Evolutionary conservation across 2,888 invertebrate species (phyloP), one percentile per base, ranked within the genome.

Genomic region (Therioaphis trifolii): DNA sequence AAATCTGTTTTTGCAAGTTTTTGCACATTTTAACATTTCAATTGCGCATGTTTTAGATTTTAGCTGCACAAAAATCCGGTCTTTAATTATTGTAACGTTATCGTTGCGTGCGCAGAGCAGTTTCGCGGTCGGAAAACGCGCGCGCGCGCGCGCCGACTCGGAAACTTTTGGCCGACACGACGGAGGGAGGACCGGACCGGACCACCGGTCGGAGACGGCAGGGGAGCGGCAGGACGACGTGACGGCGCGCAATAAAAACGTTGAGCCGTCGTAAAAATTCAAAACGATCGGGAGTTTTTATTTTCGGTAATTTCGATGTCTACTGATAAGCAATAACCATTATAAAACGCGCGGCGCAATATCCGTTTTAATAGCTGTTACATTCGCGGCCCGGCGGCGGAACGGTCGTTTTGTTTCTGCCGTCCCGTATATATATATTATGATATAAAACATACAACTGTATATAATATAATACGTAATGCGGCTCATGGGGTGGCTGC

Each of bases 321-420:
- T 40, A 43, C 43, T 61, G 76, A 77, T 77, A 77, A 63, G 76
- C 46, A 77, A 77, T 77, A 77, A 77, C 76, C 61, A 63, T 77
- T 77, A 63, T 77, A 77, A 77, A 77, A 77, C 46, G n/a, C n/a
- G n/a, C n/a, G n/a, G n/a, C n/a, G 76, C 63, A 61, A 77, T 77
- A 61, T 61, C 27, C 27, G 49, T 63, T 77, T 77, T 77, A 77
- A 77, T 77, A 46, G 76, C 76, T n/a, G 72, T 52, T 72, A 72
- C 71, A 72, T 72, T 72, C 27, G 71, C 49, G 49, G 49, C 29
- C 71, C 49, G 35, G 4, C 35, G 49, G 49, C 27, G 49, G 49
- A 72, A 72, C 27, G 49, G 49, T 71, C n/a, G 24, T 49, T 72
- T 72, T 29, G 49, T 72, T 49, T 72, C 27, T 52, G 49, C 24